Base-by-base conservation (phyloP, 2,113 vertebrate genomes). In the Calyptommatus sinebrachiatus region DNA sequence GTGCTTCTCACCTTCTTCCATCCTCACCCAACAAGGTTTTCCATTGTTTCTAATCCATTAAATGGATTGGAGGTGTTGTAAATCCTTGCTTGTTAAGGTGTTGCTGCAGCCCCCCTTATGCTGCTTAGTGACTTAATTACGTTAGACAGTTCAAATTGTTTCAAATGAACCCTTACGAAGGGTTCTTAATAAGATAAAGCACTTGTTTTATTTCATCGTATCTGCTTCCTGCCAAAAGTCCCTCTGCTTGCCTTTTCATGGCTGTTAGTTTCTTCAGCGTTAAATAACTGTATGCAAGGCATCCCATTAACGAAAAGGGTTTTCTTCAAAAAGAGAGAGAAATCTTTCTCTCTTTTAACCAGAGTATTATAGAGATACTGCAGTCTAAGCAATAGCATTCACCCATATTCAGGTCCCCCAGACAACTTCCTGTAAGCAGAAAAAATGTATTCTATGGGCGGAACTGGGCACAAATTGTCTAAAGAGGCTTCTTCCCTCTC, bases 261-360 rank as follows among this genome's bases (percentile, higher is more conserved):
- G 45, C 67, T 21, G 62, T 67, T 67, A 22, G 29, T 53, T 68
- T 53, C 26, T 29, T 50, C 86, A 10, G 18, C 75, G 82, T 82
- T 89, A 89, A 87, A 65, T 81, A 79, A 84, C 75, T 82, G 84
- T 61, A 81, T 53, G 77, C 80, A 88, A 66, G 83, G 69, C 85
- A 84, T 78, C 97, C 97, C 71, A 96, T 97, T 50, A 97, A 92
- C 93, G 97, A 98, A 94, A 97, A 99, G 0, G 97, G 97, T 84
- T 98, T 97, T 91, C 98, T 98, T 93, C 97, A 98, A 41, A 88
- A 97, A 97, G 91, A 97, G 97, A 79, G 92, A 97, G 97, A 79
- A 95, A 92, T 93, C 97, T 97, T 93, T 98, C 98, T 94, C 98
- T 97, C 94, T 97, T 98, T 66, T 95, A 18, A 29, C 20, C 61